A percentile compares a stretch with the other conserved stretches of the same genome.
phyloP scores from a whole-genome alignment of 2,113 vertebrate genomes.

The Cynoglossus semilaevis region DNA sequence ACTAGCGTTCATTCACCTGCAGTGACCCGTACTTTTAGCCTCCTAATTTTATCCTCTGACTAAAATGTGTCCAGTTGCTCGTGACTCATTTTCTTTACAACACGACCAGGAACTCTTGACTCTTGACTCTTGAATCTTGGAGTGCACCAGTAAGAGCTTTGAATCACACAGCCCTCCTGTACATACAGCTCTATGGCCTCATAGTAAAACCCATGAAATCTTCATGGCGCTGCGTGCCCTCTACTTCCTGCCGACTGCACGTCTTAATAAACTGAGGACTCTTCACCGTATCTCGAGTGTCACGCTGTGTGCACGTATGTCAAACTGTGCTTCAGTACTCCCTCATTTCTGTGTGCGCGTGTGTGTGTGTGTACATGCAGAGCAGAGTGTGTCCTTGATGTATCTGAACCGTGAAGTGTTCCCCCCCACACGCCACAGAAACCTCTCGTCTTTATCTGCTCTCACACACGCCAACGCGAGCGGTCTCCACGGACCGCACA shows the following conservation, averaged over 20 bases:
- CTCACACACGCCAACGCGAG: constrained; percentile 42
- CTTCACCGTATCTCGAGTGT: constrained; percentile 1
- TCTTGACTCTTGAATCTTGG: not conserved
- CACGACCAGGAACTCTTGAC: not conserved
- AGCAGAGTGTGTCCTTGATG: constrained; percentile 45
- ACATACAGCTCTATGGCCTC: constrained; percentile 9
- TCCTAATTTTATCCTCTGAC: too few species aligned
- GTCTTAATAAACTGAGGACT: constrained; percentile 38
- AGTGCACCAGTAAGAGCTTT: not conserved
- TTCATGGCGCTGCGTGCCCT: constrained; percentile 20
- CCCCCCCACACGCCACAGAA: constrained; percentile 38
- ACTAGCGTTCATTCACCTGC: too few species aligned
- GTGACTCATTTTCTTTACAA: too few species aligned
- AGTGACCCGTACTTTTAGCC: too few species aligned
- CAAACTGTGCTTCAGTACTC: not conserved
- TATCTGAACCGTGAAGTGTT: constrained; percentile 30
- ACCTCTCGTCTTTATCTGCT: constrained; percentile 58
- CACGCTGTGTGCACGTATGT: not conserved
- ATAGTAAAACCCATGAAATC: constrained; percentile 40
- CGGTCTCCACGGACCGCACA: constrained; percentile 40
- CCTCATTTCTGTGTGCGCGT: constrained; percentile 15
- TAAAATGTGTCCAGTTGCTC: too few species aligned
- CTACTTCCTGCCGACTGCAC: constrained; percentile 18
- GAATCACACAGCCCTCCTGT: not conserved
- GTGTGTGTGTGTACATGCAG: constrained; percentile 23